Evolutionary conservation across 2,113 vertebrate genomes (phyloP).

Genomic region (Carlito syrichta): DNA sequence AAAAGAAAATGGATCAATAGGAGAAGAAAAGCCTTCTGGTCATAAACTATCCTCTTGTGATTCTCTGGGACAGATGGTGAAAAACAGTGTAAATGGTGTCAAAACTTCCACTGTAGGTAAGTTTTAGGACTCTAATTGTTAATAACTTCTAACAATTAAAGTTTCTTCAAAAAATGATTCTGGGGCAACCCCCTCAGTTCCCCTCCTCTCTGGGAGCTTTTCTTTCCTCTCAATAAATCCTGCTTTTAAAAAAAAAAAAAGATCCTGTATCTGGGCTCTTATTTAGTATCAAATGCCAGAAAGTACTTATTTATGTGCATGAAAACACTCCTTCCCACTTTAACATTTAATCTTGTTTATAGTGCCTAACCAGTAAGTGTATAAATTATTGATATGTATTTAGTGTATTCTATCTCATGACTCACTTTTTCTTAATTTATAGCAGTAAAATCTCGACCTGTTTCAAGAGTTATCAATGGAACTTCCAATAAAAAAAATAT

Average conservation of each 20-base stretch:
- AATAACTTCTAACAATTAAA: slow-evolving; percentile 6
- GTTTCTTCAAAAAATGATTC: no score
- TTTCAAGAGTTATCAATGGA: slow-evolving; percentile 80
- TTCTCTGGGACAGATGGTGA: slow-evolving; percentile 35
- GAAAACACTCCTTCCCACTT: background rate
- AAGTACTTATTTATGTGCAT: background rate
- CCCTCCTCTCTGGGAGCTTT: no score
- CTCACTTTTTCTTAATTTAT: slow-evolving; percentile 72
- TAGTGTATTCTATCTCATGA: slow-evolving; percentile 44
- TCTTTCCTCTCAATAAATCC: no score
- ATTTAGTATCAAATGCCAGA: slow-evolving; percentile 1
- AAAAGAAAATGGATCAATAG: slow-evolving; percentile 73
- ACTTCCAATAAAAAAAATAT: slow-evolving; percentile 77
- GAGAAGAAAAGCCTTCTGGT: slow-evolving; percentile 76
- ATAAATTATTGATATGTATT: background rate
- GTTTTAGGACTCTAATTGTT: background rate
- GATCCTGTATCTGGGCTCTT: background rate
- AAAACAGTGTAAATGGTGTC: slow-evolving; percentile 49
- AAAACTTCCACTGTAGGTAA: slow-evolving; percentile 45
- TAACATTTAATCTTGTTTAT: slow-evolving; percentile 34
- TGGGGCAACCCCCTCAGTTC: no score
- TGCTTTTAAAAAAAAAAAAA: slow-evolving; percentile 23
- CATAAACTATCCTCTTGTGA: background rate
- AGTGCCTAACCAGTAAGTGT: slow-evolving; percentile 27
- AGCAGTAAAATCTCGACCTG: slow-evolving; percentile 78